A percentile compares a stretch with the other conserved stretches of the same genome.
These are phyloP conservation scores for Xylocampa areola DNA, from an alignment of 2,888 invertebrate species.

Conservation along the genomic window DNA sequence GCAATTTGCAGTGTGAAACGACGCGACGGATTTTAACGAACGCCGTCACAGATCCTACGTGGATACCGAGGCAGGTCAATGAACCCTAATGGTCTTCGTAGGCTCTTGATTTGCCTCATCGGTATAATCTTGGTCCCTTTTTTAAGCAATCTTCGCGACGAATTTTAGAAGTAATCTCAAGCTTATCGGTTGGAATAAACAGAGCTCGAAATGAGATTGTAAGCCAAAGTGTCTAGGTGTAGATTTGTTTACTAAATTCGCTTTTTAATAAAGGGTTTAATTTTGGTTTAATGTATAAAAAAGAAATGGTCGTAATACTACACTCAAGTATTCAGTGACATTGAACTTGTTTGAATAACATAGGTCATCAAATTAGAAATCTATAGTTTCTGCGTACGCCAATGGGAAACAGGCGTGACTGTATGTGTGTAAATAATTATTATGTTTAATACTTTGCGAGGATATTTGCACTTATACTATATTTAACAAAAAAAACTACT, in stretches of 20 bases:
- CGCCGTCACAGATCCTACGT: constrained; percentile 32
- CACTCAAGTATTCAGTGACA: too few relatives aligned
- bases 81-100: constrained; percentile 35
- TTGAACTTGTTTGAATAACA: too few relatives aligned
- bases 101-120: constrained; percentile 43
- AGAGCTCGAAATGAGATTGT: constrained; percentile 38
- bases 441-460: too few relatives aligned
- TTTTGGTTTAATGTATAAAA: too few relatives aligned
- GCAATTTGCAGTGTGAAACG: constrained; percentile 60
- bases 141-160: constrained; percentile 33
- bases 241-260: constrained; percentile 6
- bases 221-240: constrained; percentile 5
- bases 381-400: too few relatives aligned
- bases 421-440: too few relatives aligned
- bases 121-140: constrained; percentile 41
- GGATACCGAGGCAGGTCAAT: constrained; percentile 36
- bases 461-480: too few relatives aligned
- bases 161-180: constrained; percentile 34
- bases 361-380: too few relatives aligned
- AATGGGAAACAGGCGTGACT: too few relatives aligned
- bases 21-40: constrained; percentile 62
- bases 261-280: too few relatives aligned
- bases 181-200: constrained; percentile 34
- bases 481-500: too few relatives aligned
- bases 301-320: too few relatives aligned